A percentile compares a stretch with the other conserved stretches of the same genome.
Conservation (phyloP, 2,888 invertebrate species). For the Chymomyza procnemis region DNA sequence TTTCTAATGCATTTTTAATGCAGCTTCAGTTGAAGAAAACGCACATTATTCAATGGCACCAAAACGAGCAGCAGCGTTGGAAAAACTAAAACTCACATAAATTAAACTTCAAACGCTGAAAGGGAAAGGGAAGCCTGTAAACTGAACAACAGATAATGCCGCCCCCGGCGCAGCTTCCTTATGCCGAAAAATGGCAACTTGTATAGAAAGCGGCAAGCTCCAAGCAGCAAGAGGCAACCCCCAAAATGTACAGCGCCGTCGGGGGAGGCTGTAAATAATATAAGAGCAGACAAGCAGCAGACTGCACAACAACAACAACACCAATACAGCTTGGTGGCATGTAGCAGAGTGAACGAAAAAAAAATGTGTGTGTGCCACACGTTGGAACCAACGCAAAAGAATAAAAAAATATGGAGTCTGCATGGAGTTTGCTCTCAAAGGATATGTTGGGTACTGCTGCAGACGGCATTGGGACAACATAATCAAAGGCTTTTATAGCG, state of each 20-base stretch:
- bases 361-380: slow-evolving; percentile 14
- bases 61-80: slow-evolving; percentile 11
- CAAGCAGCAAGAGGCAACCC: background rate
- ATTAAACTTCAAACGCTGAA: slow-evolving; percentile 36
- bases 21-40: slow-evolving; percentile 17
- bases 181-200: slow-evolving; percentile 18
- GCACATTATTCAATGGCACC: background rate
- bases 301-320: slow-evolving; percentile 51
- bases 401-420: background rate
- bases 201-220: background rate
- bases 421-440: slow-evolving; percentile 42
- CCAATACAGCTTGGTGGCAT: slow-evolving; percentile 18
- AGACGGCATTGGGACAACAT: slow-evolving; percentile 38
- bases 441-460: slow-evolving; percentile 31
- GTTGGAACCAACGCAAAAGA: background rate
- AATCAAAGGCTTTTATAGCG: slow-evolving; percentile 67
- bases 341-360: too few species aligned
- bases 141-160: slow-evolving; percentile 12
- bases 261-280: slow-evolving; percentile 66
- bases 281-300: slow-evolving; percentile 65
- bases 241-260: slow-evolving; percentile 14
- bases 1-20: slow-evolving; percentile 57
- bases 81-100: slow-evolving; percentile 46
- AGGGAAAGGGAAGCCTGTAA: slow-evolving; percentile 14
- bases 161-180: background rate